Evolutionary conservation across 2,888 invertebrate genomes (phyloP), one percentile per base, ranked within the genome.

Genomic region (Eupithecia tripunctaria): DNA sequence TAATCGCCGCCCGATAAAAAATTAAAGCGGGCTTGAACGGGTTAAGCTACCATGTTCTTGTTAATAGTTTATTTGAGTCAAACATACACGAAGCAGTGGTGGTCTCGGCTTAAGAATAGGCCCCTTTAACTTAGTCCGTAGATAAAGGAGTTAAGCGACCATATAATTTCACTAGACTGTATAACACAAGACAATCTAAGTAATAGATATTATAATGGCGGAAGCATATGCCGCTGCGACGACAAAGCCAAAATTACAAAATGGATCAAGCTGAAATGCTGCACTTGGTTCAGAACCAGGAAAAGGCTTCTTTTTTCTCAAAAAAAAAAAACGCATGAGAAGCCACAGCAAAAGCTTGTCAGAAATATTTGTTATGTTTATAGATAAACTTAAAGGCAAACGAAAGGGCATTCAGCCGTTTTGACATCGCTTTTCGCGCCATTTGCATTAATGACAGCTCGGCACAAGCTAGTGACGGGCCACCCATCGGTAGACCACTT

Each of bases 1-100:
- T 91, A 90, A 92, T 92, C 91, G 88, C 85, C 73, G 77, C 79
- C 84, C 80, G 90, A 90, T 91, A 91, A 91, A 91, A 91, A 92
- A 90, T 80, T 71, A 43, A 74, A 72, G 32, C 64, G 51, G 62
- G 70, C 70, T 70, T 71, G 70, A 71, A 64, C 71, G 76, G 78
- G 77, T 75, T 75, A 72, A 74, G 72, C 77, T 68, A 63, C 21
- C 25, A 66, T 71, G 75, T 73, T 73, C 51, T 70, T 66, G 71
- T 73, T 10, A 65, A 74, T 65, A 38, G 25, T 51, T 25, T 32
- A 63, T n/a, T 63, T n/a, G 12, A 63, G 62, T 63, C 62, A 10
- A 60, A 47, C 21, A 56, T 25, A 56, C 56, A 56, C 25, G 4
- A 56, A 25, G 25, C 56, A 21, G 0, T 25, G 56, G 25, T 56